These are phyloP conservation scores for Drosophila guanche DNA, from an alignment of 1,140 invertebrate species.

Conservation along the genomic window DNA sequence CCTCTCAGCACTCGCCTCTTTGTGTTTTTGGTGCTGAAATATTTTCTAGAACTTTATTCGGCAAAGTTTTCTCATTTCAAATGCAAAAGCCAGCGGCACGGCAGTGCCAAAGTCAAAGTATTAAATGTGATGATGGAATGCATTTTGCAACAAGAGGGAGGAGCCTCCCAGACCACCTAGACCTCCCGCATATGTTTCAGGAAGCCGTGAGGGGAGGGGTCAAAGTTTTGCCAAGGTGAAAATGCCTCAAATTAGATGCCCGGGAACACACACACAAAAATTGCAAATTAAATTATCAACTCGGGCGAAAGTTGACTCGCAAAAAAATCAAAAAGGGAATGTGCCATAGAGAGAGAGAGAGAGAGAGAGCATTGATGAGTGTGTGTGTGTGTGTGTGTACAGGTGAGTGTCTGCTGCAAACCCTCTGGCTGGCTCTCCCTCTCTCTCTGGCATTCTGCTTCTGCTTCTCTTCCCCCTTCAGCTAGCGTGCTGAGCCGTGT, in stretches of 20 bases:
- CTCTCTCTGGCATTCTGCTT: background rate
- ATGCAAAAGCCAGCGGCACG: slow-evolving; percentile 38
- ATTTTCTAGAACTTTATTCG: slow-evolving; percentile 35
- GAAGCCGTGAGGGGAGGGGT: background rate
- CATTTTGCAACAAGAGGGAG: slow-evolving; percentile 27
- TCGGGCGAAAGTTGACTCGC: slow-evolving; percentile 61
- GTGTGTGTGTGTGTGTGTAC: slow-evolving; percentile 20
- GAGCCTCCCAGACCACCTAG: background rate
- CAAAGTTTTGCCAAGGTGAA: slow-evolving; percentile 67
- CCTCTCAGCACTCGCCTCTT: background rate
- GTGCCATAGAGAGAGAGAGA: background rate
- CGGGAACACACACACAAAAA: slow-evolving; percentile 46
- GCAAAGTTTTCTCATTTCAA: slow-evolving; percentile 45
- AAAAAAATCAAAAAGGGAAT: slow-evolving; percentile 35
- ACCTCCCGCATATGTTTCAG: slow-evolving; percentile 7
- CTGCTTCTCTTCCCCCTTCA: background rate
- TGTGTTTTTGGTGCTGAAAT: slow-evolving; percentile 7
- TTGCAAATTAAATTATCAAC: slow-evolving; percentile 79
- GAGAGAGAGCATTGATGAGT: slow-evolving; percentile 51
- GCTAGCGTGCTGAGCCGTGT: slow-evolving; percentile 70
- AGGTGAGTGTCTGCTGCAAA: slow-evolving; percentile 11
- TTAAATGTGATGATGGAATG: slow-evolving; percentile 60
- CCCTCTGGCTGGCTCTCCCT: background rate
- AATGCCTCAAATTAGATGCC: slow-evolving; percentile 70
- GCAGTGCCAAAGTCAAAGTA: slow-evolving; percentile 42